Percentiles rank a stretch among this genome's conserved stretches.
Conservation (phyloP, 1,140 invertebrate species). For the Ceratoteleas bidentatus region DNA sequence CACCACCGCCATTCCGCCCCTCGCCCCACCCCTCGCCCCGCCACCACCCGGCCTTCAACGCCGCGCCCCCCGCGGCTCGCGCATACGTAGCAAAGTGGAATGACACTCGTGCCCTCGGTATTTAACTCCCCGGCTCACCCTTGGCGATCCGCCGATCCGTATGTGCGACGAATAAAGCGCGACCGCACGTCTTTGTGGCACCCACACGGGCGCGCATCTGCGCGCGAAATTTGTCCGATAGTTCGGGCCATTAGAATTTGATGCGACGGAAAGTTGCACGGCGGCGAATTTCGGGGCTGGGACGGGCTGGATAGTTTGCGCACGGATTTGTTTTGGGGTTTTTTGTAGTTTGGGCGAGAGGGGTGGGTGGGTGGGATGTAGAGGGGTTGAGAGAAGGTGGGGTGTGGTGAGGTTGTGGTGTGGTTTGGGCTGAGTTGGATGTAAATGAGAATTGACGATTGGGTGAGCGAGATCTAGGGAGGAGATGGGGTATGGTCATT, state of each 20-base stretch:
- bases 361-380: no score
- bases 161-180: slow-evolving; percentile 50
- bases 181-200: slow-evolving; percentile 44
- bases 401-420: no score
- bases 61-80: background rate
- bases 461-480: no score
- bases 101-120: slow-evolving; percentile 67
- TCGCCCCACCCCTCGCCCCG: slow-evolving; percentile 32
- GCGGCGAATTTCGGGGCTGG: background rate
- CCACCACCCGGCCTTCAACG: no score
- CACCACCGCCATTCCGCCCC: slow-evolving; percentile 37
- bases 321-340: background rate
- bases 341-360: no score
- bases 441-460: no score
- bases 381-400: no score
- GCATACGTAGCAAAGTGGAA: slow-evolving; percentile 68
- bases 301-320: background rate
- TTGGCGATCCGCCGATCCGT: slow-evolving; percentile 52
- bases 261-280: slow-evolving; percentile 3
- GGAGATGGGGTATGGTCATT: no score
- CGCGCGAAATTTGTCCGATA: slow-evolving; percentile 29
- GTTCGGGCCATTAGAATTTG: slow-evolving; percentile 37
- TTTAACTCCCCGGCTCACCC: slow-evolving; percentile 68
- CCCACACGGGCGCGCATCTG: slow-evolving; percentile 10
- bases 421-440: no score